Base-by-base conservation (phyloP, 2,797 vertebrate species). In the Myripristis jacobus region DNA sequence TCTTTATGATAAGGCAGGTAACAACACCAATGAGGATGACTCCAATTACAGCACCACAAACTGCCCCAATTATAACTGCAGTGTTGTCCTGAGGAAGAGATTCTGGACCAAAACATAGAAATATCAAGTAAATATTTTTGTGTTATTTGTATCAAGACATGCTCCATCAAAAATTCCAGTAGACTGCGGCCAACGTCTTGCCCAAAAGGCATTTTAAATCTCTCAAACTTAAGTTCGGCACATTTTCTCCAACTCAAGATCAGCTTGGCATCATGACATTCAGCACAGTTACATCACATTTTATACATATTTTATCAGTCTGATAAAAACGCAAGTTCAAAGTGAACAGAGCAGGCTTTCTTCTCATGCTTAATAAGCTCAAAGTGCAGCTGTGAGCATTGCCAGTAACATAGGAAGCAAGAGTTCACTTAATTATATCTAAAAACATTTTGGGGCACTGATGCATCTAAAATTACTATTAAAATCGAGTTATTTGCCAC, bases 1-100 rank as follows among this genome's bases (percentile, higher is more conserved):
- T 92, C 90, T 94, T 94, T 77, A 95, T 94, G 77, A 94, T 84
- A 21, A 96, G 61, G 86, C 94, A 96, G 80, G 94, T 93, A 8
- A 92, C 88, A 47, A 93, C 90, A 31, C 94, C 89, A 78, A 98
- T 92, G 85, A 96, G 85, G 70, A 95, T 80, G 76, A 97, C 92
- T 59, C 95, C 92, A 0, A 96, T 77, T 46, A 96, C 84, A 53
- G 92, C 95, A 1, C 95, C 95, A n/a, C 95, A 93, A 18, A 95
- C 94, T 2, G 90, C 93, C 6, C 94, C 95, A 19, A 95, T 91
- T 78, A 98, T 95, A 22, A 95, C 82, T 62, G 90, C 89, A 0
- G 94, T 91, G 65, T 94, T 95, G 78, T 83, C 93, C 73, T 85
- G 91, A 29, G 96, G 93, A 74, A 97, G 88, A 54, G 90, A 93